Conservation (phyloP, 2,113 vertebrate species). For the Cepphus grylle region DNA sequence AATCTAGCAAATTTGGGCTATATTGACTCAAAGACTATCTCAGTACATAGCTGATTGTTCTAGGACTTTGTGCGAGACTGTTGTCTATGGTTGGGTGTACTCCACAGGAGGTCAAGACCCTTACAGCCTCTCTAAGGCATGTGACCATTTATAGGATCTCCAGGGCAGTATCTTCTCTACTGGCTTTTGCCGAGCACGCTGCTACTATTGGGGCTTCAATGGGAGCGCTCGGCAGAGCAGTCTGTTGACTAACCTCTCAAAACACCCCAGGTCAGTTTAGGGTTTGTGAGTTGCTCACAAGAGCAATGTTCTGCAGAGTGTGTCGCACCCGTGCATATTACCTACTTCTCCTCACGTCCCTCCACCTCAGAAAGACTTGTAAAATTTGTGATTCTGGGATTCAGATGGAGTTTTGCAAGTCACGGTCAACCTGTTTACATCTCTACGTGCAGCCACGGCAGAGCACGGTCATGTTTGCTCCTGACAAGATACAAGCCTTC, state of each 20-base stretch:
- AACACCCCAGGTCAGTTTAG: background rate
- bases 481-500: background rate
- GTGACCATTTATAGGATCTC: background rate
- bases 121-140: background rate
- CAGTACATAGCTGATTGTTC: fast-evolving
- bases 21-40: background rate
- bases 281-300: background rate
- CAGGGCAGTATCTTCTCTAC: background rate
- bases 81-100: background rate
- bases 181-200: background rate
- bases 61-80: background rate
- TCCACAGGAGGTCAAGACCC: background rate
- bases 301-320: background rate
- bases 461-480: background rate
- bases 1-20: background rate
- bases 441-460: background rate
- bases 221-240: background rate
- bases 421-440: background rate
- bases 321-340: background rate
- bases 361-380: background rate
- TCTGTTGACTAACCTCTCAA: background rate
- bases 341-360: background rate
- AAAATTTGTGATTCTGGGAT: background rate
- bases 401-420: background rate
- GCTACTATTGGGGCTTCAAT: background rate